These are phyloP conservation scores for Xiphydria camelus DNA, from an alignment of 2,888 invertebrate species.

Conservation along the genomic window DNA sequence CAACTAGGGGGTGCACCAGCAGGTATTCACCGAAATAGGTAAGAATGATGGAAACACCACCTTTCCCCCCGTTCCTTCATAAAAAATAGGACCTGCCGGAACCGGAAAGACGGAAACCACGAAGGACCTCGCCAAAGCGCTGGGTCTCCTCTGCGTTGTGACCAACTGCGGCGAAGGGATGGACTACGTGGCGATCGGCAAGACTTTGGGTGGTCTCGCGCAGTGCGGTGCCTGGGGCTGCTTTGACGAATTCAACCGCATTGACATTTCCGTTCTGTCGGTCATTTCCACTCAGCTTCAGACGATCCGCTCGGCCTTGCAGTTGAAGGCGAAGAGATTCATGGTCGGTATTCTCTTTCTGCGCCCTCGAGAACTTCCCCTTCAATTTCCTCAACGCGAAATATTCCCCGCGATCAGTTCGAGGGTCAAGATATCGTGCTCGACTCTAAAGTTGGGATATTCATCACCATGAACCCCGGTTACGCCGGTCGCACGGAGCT, in stretches of 20 bases:
- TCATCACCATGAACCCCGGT: constrained; percentile 95
- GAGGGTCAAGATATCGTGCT: constrained; percentile 81
- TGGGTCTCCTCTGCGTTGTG: constrained; percentile 80
- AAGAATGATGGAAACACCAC: constrained; percentile 1
- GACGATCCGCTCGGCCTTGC: constrained; percentile 82
- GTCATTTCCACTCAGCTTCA: constrained; percentile 92
- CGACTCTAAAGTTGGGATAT: constrained; percentile 86
- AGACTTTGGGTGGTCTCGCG: constrained; percentile 75
- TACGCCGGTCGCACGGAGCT: constrained; percentile 90
- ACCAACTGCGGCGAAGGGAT: constrained; percentile 94
- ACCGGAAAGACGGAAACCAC: constrained; percentile 92
- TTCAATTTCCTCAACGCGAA: constrained; percentile 6
- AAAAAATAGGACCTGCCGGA: constrained; percentile 75
- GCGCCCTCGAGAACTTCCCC: neutral
- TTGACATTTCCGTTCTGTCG: constrained; percentile 88
- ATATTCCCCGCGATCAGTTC: constrained; percentile 62
- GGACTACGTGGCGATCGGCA: constrained; percentile 84
- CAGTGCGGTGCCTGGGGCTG: constrained; percentile 96
- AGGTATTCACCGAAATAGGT: constrained; percentile 61
- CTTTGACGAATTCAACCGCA: constrained; percentile 93
- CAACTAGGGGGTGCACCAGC: constrained; percentile 90
- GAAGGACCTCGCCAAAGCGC: constrained; percentile 89
- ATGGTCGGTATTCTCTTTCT: constrained; percentile 61
- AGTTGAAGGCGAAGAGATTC: constrained; percentile 75
- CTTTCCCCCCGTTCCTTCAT: no score